Conservation (phyloP, 30 jellyfish, hydroid and myxozoan genomes). For the Turritopsis rubra region DNA sequence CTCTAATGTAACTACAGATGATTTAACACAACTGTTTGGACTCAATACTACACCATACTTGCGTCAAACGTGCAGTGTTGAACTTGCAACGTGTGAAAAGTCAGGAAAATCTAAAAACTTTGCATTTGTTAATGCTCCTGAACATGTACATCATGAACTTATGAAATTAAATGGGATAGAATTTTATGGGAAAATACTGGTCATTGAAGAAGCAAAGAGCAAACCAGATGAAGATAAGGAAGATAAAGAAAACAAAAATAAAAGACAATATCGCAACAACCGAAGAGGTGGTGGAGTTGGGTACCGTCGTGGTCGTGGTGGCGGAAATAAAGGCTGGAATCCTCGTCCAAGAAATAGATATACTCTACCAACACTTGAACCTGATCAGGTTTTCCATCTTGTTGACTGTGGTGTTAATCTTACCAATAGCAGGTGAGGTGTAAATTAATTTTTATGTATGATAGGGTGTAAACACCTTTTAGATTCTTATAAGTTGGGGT, state of each 20-base stretch:
- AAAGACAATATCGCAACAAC: slow-evolving; percentile 11
- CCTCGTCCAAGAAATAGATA: slow-evolving; percentile 42
- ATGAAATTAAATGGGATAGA: slow-evolving; percentile 86
- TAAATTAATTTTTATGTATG: background rate
- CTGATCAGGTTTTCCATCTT: slow-evolving; percentile 66
- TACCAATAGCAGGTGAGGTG: slow-evolving; percentile 56
- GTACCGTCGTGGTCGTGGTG: slow-evolving; percentile 4
- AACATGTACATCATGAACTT: slow-evolving; percentile 78
- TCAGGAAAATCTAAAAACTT: slow-evolving; percentile 64
- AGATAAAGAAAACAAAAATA: slow-evolving; percentile 63
- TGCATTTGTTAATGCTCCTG: slow-evolving; percentile 92
- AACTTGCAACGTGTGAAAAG: slow-evolving; percentile 60
- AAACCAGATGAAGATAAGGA: slow-evolving; percentile 59
- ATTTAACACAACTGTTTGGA: slow-evolving; percentile 68
- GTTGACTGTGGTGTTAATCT: slow-evolving; percentile 86
- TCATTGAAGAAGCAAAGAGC: slow-evolving; percentile 76
- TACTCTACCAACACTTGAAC: slow-evolving; percentile 67
- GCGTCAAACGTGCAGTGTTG: slow-evolving; percentile 80
- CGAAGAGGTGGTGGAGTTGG: slow-evolving; percentile 41
- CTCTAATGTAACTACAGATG: slow-evolving; percentile 75
- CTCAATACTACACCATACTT: slow-evolving; percentile 79
- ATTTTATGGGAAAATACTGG: slow-evolving; percentile 72
- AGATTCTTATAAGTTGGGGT: too few species aligned
- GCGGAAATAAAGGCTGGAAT: slow-evolving; percentile 28
- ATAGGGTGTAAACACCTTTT: background rate